These are phyloP conservation scores for Stenurella melanura DNA, from an alignment of 2,888 invertebrate species.

Conservation along the genomic window DNA sequence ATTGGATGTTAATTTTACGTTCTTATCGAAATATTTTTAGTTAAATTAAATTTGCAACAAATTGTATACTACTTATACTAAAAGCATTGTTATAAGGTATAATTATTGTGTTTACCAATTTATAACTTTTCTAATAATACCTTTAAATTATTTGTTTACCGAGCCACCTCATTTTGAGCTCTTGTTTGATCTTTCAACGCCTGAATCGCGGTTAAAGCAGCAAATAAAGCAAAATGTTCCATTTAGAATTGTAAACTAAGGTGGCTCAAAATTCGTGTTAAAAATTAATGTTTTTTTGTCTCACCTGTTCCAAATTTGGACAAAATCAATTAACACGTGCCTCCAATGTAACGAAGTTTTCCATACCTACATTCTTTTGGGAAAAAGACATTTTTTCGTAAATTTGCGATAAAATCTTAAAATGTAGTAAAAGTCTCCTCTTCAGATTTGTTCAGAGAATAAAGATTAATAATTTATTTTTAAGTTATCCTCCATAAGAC, in stretches of 20 bases:
- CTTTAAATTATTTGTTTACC: neutral
- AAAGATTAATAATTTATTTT: too few relatives aligned
- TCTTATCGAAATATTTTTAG: neutral
- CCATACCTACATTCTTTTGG: too few relatives aligned
- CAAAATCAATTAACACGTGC: too few relatives aligned
- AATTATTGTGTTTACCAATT: slow-evolving; percentile 25
- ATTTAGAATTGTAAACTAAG: neutral
- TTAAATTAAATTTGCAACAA: neutral
- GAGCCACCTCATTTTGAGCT: neutral
- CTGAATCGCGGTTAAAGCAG: neutral
- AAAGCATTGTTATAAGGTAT: neutral
- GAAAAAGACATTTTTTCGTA: too few relatives aligned
- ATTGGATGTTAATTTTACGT: slow-evolving; percentile 9
- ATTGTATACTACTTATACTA: neutral
- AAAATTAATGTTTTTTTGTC: too few relatives aligned
- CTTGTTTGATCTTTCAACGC: neutral
- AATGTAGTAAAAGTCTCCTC: too few relatives aligned
- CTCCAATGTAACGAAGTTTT: too few relatives aligned
- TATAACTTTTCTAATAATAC: slow-evolving; percentile 23
- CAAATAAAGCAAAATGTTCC: neutral
- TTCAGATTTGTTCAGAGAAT: too few relatives aligned
- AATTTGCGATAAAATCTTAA: too few relatives aligned
- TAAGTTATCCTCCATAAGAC: too few relatives aligned
- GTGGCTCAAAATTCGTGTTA: too few relatives aligned
- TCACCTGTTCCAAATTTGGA: too few relatives aligned